Evolutionary conservation across 2,797 vertebrate species (phyloP).

Genomic region (Coreius guichenoti): DNA sequence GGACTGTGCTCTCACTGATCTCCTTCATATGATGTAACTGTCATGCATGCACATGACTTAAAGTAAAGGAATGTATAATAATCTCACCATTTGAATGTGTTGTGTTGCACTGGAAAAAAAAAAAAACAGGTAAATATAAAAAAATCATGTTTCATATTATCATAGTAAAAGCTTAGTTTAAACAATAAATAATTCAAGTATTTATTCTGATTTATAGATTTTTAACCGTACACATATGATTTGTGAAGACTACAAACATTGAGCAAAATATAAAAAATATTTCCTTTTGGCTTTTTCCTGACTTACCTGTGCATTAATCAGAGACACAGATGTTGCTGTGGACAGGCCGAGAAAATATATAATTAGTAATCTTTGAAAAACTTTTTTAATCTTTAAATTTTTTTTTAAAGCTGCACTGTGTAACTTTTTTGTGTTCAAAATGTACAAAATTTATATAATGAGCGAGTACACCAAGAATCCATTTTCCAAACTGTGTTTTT

Average conservation of each 20-base stretch:
- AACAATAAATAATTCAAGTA: neutral
- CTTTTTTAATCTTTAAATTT: too few species aligned
- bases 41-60: neutral
- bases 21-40: neutral
- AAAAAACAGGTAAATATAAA: neutral
- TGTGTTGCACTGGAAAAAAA: conserved; percentile 11
- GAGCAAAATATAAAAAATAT: neutral
- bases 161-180: neutral
- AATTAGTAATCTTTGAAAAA: neutral
- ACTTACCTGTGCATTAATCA: neutral
- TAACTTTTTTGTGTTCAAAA: too few species aligned
- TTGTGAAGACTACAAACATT: neutral
- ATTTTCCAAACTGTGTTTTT: too few species aligned
- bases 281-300: neutral
- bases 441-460: too few species aligned
- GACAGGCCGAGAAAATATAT: neutral
- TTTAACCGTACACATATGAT: neutral
- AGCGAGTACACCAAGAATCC: too few species aligned
- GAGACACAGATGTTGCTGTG: neutral
- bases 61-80: neutral
- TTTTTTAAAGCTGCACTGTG: too few species aligned
- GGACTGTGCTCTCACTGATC: neutral
- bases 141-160: neutral
- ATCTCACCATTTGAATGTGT: conserved; percentile 24
- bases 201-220: neutral